Base-by-base conservation (phyloP, 2,888 invertebrate genomes). In the Formica aserva region DNA sequence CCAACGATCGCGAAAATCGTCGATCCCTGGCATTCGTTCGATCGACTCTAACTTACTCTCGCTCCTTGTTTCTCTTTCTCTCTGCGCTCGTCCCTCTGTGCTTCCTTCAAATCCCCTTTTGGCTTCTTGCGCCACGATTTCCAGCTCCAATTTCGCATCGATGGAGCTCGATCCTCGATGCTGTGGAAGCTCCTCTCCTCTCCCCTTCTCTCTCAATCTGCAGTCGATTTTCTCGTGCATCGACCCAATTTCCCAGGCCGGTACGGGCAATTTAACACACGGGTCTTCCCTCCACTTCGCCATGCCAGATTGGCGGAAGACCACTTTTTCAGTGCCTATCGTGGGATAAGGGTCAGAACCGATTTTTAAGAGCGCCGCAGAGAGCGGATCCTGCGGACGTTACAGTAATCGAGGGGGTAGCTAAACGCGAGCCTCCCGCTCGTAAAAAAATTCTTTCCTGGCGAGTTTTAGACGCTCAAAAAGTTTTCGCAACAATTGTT, bases 151-250 rank as follows among this genome's bases (percentile, higher is more conserved):
- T 90, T 90, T 90, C 87, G 87, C 88, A 90, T 89, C 88, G 89
- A 87, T 88, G 87, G 83, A 84, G 45, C 65, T 78, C 82, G 85
- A 72, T 80, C 76, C 82, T 26, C 77, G 26, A 75, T 67, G 77
- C 29, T n/a, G 8, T 82, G 63, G 65, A 82, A 29, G 26, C 13
- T 55, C n/a, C 57, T 32, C 35, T 38, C 57, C 26, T 48, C 48
- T 52, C 48, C 52, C 66, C n/a, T 41, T 22, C 52, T 81, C 85
- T 90, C 90, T 90, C 90, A 90, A 90, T 90, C 90, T 85, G 85
- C 88, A 90, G 89, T 90, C 90, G 90, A 90, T 90, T 90, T 90
- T 90, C 90, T 82, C 90, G 90, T 90, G 90, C 90, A 87, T 81
- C 90, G 90, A 90, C 90, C 90, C 90, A 90, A 90, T 90, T 90